Evolutionary conservation across 2,797 vertebrate species (phyloP), one percentile per base, ranked within the genome.

Genomic region (Hoplostethus atlanticus): DNA sequence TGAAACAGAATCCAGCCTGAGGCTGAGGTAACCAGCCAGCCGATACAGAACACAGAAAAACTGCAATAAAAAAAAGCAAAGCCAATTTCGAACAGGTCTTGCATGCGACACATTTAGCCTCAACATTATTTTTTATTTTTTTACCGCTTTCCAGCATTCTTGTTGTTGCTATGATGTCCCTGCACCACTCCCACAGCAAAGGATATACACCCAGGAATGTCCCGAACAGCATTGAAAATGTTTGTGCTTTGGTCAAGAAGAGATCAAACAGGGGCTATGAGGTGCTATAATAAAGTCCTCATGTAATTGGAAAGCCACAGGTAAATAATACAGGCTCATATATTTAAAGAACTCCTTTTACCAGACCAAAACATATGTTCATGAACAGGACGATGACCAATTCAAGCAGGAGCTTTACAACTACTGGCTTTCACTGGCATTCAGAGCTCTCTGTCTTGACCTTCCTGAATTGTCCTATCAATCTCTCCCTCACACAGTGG

Each of bases 261-360:
- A 69, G 65, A 62, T 81, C 65, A 53, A 59, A 53, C 28, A 28
- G 56, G 48, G 44, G 71, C 76, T 81, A 76, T 77, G 56, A 63
- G 11, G 21, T 17, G 28, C 48, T 28, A 31, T 56, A 3, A 56
- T n/a, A 31, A 28, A 15, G 28, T 34, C 3, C 55, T 70, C n/a
- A 0, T 74, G 73, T 85, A 86, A 90, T 85, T 88, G 83, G 83
- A 21, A 21, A 21, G 21, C 21, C 21, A 21, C 21, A 21, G 21
- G 21, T 21, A n/a, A 68, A 72, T 53, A 51, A 83, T 77, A 38
- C 21, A 51, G 9, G 38, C 2, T 25, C 50, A 25, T 53, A 53
- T 9, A 34, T 12, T 61, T 38, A 4, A 50, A 28, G 11, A 73
- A 16, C 34, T 57, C 52, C 30, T 66, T 73, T 62, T 2, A 52